Conservation (phyloP, 1,140 invertebrate species). For the Leptopilina boulardi region DNA sequence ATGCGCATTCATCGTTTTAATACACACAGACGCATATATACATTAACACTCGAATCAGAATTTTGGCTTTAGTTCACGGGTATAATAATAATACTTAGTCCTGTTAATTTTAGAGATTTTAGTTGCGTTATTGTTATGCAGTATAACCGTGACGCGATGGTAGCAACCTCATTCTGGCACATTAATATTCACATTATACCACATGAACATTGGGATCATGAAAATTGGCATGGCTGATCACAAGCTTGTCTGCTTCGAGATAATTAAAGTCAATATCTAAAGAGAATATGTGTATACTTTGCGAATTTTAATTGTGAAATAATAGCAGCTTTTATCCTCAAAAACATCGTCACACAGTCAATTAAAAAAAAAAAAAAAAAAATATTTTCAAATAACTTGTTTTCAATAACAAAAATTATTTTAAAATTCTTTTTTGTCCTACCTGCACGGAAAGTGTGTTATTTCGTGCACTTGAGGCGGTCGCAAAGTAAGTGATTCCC, state of each 20-base stretch:
- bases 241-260: constrained; percentile 16
- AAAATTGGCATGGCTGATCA: constrained; percentile 25
- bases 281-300: constrained; percentile 25
- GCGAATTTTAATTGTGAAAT: constrained; percentile 17
- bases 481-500: too few relatives aligned
- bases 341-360: background rate
- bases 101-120: constrained; percentile 20
- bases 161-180: constrained; percentile 16
- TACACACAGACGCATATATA: too few relatives aligned
- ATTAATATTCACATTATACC: constrained; percentile 32
- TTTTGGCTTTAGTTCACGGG: background rate
- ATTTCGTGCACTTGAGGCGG: too few relatives aligned
- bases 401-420: too few relatives aligned
- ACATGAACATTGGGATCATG: constrained; percentile 23
- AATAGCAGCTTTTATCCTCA: background rate
- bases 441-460: too few relatives aligned
- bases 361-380: background rate
- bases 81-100: constrained; percentile 26
- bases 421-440: too few relatives aligned
- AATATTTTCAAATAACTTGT: background rate
- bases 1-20: background rate
- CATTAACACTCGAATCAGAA: background rate
- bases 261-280: constrained; percentile 33
- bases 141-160: background rate
- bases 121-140: constrained; percentile 31